Conservation (phyloP, 2,113 vertebrate genomes). For the Fregetta grallaria region DNA sequence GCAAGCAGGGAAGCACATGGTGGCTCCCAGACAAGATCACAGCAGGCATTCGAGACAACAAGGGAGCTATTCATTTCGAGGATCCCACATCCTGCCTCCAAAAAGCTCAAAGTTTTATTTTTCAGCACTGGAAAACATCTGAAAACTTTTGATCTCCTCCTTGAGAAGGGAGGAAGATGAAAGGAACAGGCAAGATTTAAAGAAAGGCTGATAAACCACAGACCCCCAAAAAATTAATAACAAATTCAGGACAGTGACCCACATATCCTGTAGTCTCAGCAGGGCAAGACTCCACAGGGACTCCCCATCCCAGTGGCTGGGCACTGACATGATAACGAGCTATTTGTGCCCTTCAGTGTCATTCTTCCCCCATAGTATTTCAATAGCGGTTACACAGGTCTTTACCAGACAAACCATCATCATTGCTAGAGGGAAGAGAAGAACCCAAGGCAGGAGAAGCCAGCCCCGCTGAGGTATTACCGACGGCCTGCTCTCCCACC, state of each 20-base stretch:
- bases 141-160: slow-evolving; percentile 44
- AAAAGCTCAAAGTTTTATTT: neutral
- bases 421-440: neutral
- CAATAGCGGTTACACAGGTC: neutral
- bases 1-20: neutral
- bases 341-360: neutral
- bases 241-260: neutral
- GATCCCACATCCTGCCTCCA: slow-evolving; percentile 46
- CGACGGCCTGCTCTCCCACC: neutral
- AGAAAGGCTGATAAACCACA: neutral
- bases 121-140: slow-evolving; percentile 32
- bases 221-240: neutral
- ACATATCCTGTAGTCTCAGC: neutral
- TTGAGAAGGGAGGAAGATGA: slow-evolving; percentile 33
- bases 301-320: neutral
- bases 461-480: neutral
- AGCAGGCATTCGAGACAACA: slow-evolving; percentile 15
- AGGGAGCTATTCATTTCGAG: slow-evolving; percentile 16
- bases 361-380: neutral
- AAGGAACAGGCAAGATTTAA: neutral
- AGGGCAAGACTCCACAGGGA: neutral
- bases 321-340: accelerated
- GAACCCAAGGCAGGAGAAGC: neutral
- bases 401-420: neutral
- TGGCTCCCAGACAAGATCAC: slow-evolving; percentile 20